These are phyloP conservation scores for Paracanthobrama guichenoti DNA, from an alignment of 2,113 vertebrate genomes.

Conservation along the genomic window DNA sequence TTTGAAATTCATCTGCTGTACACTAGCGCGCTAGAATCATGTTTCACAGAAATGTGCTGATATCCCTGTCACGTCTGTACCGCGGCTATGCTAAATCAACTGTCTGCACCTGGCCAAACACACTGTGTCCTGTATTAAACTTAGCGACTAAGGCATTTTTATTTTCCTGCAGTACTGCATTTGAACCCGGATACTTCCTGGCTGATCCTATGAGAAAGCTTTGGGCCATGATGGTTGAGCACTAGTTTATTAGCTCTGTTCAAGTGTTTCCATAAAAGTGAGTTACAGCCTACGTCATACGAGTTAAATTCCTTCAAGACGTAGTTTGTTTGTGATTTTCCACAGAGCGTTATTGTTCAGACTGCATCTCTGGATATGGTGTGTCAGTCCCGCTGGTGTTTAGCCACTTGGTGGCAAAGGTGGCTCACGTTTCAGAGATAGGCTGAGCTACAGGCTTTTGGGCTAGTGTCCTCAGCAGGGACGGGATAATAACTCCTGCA, in stretches of 20 bases:
- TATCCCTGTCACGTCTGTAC: not conserved
- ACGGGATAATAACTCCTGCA: not conserved
- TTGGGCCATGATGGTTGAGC: not conserved
- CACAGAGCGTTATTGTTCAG: not conserved
- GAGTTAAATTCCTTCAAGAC: not conserved
- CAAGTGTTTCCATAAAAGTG: conserved; percentile 15
- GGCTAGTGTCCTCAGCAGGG: too few relatives aligned
- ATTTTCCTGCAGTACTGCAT: conserved; percentile 16
- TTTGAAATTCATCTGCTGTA: not conserved
- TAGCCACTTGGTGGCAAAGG: conserved; percentile 49
- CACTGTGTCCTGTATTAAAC: not conserved
- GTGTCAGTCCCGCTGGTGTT: not conserved
- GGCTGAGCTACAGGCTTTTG: conserved; percentile 35
- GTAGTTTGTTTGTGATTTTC: conserved; percentile 24
- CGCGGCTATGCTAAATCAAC: not conserved
- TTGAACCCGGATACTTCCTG: not conserved
- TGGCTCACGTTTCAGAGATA: conserved; percentile 28
- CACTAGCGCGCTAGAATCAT: not conserved
- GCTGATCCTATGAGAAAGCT: conserved; percentile 3
- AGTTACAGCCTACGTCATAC: conserved; percentile 16
- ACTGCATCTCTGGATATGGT: not conserved
- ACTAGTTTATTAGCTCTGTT: conserved; percentile 7
- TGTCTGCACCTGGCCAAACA: conserved; percentile 28
- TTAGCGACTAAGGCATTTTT: conserved; percentile 21
- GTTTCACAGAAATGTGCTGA: conserved; percentile 12